A percentile compares a stretch with the other conserved stretches of the same genome.
Conservation (phyloP, 2,888 invertebrate species). For the Nemotelus pantherinus region DNA sequence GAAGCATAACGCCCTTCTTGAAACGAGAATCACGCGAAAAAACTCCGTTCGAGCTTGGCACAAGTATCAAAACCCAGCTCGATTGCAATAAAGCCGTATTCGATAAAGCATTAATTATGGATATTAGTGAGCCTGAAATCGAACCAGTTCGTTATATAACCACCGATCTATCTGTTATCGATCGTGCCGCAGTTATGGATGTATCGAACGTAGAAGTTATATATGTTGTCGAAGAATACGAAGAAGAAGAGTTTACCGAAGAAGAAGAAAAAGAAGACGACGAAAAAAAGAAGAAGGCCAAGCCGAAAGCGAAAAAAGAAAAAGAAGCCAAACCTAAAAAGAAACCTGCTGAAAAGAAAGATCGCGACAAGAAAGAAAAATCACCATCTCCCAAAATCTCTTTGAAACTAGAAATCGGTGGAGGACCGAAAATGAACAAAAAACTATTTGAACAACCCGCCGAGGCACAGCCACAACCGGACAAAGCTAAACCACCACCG, state of each 20-base stretch:
- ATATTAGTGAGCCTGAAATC: constrained; percentile 61
- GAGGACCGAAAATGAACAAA: constrained; percentile 61
- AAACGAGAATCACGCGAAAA: constrained; percentile 64
- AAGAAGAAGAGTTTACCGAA: constrained; percentile 59
- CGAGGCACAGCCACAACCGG: constrained; percentile 50
- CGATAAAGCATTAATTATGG: constrained; percentile 64
- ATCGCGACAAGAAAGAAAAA: constrained; percentile 62
- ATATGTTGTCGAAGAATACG: constrained; percentile 64
- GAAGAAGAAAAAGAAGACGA: constrained; percentile 53
- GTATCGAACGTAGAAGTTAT: constrained; percentile 65
- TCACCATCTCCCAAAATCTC: constrained; percentile 62
- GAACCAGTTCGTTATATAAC: constrained; percentile 65
- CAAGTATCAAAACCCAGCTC: constrained; percentile 60
- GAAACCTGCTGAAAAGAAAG: constrained; percentile 58
- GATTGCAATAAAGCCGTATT: constrained; percentile 64
- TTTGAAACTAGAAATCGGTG: constrained; percentile 62
- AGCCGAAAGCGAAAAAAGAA: constrained; percentile 60
- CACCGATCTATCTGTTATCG: constrained; percentile 64
- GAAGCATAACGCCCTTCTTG: constrained; percentile 64
- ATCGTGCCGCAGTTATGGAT: constrained; percentile 65
- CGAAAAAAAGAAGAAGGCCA: constrained; percentile 56
- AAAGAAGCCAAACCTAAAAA: constrained; percentile 48
- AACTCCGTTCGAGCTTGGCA: constrained; percentile 64
- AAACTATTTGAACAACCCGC: constrained; percentile 62
- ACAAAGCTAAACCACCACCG: constrained; percentile 60